Conservation (phyloP, 2,113 vertebrate genomes). For the Xiphorhynchus elegans region DNA sequence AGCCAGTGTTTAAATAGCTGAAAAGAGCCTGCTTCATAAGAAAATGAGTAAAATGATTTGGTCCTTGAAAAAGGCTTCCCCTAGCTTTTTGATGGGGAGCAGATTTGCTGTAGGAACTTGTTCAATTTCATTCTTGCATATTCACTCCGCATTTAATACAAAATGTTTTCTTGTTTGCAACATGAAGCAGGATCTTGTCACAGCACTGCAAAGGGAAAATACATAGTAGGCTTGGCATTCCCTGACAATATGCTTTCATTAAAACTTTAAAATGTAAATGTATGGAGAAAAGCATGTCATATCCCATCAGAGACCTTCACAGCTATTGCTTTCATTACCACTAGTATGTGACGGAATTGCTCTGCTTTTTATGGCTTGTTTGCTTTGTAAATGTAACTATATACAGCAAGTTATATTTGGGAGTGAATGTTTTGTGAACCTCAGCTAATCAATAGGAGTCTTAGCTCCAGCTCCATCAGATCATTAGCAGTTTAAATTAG, state of each 20-base stretch:
- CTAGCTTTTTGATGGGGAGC: not conserved
- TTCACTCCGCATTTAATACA: conserved; percentile 58
- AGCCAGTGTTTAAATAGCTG: not conserved
- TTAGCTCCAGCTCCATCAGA: not conserved
- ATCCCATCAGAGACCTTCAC: not conserved
- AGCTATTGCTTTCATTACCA: conserved; percentile 25
- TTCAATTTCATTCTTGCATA: conserved; percentile 36
- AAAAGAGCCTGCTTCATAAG: not conserved
- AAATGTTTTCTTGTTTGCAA: conserved; percentile 59
- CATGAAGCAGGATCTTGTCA: conserved; percentile 51
- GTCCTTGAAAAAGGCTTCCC: conserved; percentile 12
- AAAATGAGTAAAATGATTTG: not conserved
- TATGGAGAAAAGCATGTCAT: conserved; percentile 47
- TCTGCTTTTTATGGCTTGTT: conserved; percentile 46
- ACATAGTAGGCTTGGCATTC: conserved; percentile 31
- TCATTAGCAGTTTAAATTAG: conserved; percentile 35
- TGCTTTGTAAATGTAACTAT: conserved; percentile 2
- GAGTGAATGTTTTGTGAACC: not conserved
- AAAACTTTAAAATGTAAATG: conserved; percentile 64
- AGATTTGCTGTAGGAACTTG: conserved; percentile 31
- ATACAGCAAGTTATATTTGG: not conserved
- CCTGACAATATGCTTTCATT: conserved; percentile 58
- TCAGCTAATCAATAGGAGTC: not conserved
- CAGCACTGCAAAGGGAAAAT: not conserved
- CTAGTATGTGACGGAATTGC: not conserved